Base-by-base conservation (phyloP, 2,113 vertebrate genomes). In the Rhodinocichla rosea region DNA sequence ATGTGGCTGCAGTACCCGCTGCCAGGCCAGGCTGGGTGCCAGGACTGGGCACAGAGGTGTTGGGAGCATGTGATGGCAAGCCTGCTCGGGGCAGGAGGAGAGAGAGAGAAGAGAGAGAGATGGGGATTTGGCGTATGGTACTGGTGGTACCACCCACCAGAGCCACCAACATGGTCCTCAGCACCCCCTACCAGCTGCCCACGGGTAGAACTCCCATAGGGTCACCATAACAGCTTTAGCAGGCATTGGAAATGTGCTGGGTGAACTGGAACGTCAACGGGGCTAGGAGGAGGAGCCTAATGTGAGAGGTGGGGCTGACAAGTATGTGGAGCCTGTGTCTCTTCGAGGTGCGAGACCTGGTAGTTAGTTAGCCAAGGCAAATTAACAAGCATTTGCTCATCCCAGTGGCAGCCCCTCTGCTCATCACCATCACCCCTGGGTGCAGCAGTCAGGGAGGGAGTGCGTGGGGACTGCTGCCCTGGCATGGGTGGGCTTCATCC, bases 11-110 rank as follows among this genome's bases (percentile, higher is more conserved):
- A 39, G 86, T 17, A 30, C 39, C 5, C 2, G 2, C 62, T 83
- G 90, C 82, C 92, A 89, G 81, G 78, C 84, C 37, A 47, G 92
- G 69, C 84, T 23, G 69, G 60, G 47, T 56, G 92, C 95, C 92
- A 93, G 79, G 50, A 33, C 68, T 0, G 39, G 87, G 81, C 87
- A 88, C 11, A 18, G 82, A 44, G 65, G 56, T 71, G 60, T 15
- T 7, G 5, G 64, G 44, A 88, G 22, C 82, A 69, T 76, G 82
- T 87, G 94, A 76, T 91, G 35, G 65, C 42, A 52, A 85, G 32
- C 90, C 90, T 94, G 83, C 53, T 74, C 1, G 5, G 82, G 85
- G 87, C 95, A 94, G 87, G 15, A 95, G 59, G 83, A 94, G 93
- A 96, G 95, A 95, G 89, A 92, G 79, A 78, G 32, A 26, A 26